phyloP scores from a whole-genome alignment of 2,797 vertebrate species.

The Miichthys miiuy region DNA sequence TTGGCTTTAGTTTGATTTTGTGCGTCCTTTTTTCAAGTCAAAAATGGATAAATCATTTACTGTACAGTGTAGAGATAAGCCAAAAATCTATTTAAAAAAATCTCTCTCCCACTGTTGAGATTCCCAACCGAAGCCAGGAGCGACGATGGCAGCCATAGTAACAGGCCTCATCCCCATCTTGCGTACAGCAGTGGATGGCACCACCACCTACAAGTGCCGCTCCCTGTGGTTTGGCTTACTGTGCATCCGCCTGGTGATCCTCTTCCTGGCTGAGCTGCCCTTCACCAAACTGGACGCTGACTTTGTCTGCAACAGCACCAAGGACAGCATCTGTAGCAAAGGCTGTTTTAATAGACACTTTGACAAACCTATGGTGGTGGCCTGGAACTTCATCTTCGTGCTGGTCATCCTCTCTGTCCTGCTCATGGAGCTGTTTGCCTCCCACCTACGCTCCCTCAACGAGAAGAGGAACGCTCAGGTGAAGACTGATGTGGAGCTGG shows the following conservation, averaged over 20 bases:
- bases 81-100: no score
- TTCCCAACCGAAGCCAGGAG: background rate
- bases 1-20: background rate
- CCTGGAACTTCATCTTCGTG: slow-evolving; percentile 73
- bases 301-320: slow-evolving; percentile 62
- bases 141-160: slow-evolving; percentile 65
- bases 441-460: slow-evolving; percentile 49
- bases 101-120: background rate
- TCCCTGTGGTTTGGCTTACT: slow-evolving; percentile 75
- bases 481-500: slow-evolving; percentile 29
- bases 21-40: background rate
- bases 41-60: no score
- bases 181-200: slow-evolving; percentile 72
- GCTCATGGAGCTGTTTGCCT: slow-evolving; percentile 73
- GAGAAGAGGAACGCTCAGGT: slow-evolving; percentile 39
- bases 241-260: slow-evolving; percentile 63
- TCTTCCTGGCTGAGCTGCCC: slow-evolving; percentile 72
- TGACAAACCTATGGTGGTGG: slow-evolving; percentile 57
- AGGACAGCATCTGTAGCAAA: slow-evolving; percentile 29
- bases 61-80: no score
- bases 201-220: slow-evolving; percentile 69
- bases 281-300: slow-evolving; percentile 64
- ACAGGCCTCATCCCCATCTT: slow-evolving; percentile 79
- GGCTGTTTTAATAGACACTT: slow-evolving; percentile 68
- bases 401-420: slow-evolving; percentile 67